These are phyloP conservation scores for Sciurus niger DNA, from an alignment of 2,113 vertebrate genomes.

Conservation along the genomic window DNA sequence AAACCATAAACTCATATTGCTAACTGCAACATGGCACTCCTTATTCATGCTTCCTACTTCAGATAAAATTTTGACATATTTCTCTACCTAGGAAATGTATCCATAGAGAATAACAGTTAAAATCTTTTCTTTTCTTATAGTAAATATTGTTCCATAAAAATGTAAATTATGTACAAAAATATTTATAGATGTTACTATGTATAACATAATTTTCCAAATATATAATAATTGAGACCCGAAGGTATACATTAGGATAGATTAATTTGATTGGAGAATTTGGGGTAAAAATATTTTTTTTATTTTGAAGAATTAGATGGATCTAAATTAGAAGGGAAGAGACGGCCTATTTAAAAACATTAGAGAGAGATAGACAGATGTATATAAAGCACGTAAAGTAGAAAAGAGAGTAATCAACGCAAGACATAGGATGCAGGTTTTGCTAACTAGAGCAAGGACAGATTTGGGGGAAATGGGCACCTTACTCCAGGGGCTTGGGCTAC, in stretches of 20 bases:
- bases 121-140: not conserved
- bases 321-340: not conserved
- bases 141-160: not conserved
- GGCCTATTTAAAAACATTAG: not conserved
- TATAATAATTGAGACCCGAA: not conserved
- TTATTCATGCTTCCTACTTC: conserved; percentile 16
- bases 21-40: not conserved
- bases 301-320: not conserved
- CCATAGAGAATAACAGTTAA: conserved; percentile 5
- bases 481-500: fast-evolving
- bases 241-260: not conserved
- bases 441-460: not conserved
- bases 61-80: not conserved
- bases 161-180: not conserved
- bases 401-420: not conserved
- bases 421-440: not conserved
- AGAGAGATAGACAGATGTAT: not conserved
- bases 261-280: not conserved
- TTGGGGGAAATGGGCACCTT: no score
- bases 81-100: not conserved
- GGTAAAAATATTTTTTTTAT: not conserved
- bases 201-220: not conserved
- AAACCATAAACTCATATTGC: not conserved
- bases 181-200: not conserved
- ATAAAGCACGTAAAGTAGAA: not conserved